phyloP scores from a whole-genome alignment of 30 jellyfish, hydroid and myxozoan genomes.

The Hydra vulgaris region DNA sequence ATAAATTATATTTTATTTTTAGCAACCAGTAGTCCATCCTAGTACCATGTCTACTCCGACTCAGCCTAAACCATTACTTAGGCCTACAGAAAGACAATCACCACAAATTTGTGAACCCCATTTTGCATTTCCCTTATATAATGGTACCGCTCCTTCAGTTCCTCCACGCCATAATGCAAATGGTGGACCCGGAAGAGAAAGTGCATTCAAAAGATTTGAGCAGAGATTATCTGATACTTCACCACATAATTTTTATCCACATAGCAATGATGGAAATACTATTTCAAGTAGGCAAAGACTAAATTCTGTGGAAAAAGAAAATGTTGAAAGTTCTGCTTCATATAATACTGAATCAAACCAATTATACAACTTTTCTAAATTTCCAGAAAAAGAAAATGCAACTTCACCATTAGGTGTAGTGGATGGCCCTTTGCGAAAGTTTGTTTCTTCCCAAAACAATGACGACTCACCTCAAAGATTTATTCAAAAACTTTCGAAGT shows the following conservation, averaged over 20 bases:
- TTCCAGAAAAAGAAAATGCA: background rate
- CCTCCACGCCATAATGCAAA: conserved; percentile 21
- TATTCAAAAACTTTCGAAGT: conserved; percentile 21
- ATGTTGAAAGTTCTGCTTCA: background rate
- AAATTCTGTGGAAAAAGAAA: conserved; percentile 4
- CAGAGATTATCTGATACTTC: background rate
- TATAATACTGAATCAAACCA: background rate
- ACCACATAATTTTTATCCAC: background rate
- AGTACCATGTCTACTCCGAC: background rate
- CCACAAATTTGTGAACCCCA: background rate
- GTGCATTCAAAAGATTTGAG: conserved; percentile 28
- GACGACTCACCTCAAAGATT: conserved; percentile 29
- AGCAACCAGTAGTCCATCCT: background rate
- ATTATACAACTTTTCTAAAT: background rate
- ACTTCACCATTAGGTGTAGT: conserved; percentile 11
- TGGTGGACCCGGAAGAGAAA: conserved; percentile 20
- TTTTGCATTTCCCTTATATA: conserved; percentile 17
- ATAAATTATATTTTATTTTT: too few species aligned
- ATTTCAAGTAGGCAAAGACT: conserved; percentile 21
- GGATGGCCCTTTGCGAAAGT: conserved; percentile 17
- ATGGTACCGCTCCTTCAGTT: conserved; percentile 33
- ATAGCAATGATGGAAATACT: conserved; percentile 19
- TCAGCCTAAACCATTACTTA: background rate
- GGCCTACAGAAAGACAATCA: background rate
- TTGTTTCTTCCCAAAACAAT: background rate